Evolutionary conservation across 2,113 vertebrate species (phyloP).

Genomic region (Condylura cristata): DNA sequence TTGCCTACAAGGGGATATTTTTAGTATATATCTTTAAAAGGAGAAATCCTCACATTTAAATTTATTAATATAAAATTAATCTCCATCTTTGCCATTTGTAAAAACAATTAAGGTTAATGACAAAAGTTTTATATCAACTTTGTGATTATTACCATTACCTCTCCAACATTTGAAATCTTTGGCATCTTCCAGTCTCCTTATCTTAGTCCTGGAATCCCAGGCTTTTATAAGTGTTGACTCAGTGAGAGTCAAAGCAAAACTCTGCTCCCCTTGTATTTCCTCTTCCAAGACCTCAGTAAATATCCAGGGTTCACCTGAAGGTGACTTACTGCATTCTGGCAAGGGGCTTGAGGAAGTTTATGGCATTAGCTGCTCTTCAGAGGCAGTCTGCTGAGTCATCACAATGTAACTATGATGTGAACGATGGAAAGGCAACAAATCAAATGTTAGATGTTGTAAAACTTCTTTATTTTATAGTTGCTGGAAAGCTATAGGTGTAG

Average conservation of each 20-base stretch:
- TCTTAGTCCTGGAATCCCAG: constrained; percentile 2
- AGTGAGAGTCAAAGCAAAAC: background rate
- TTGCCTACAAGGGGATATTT: background rate
- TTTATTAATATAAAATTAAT: background rate
- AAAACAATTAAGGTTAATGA: background rate
- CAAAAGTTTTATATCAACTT: background rate
- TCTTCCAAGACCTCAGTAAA: background rate
- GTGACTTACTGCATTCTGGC: background rate
- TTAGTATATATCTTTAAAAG: background rate
- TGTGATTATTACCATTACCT: background rate
- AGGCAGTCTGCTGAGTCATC: background rate
- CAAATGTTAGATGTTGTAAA: background rate
- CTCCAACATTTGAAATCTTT: background rate
- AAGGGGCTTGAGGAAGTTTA: background rate
- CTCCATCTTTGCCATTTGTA: background rate
- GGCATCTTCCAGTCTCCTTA: background rate
- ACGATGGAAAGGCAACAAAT: background rate
- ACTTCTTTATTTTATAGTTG: background rate
- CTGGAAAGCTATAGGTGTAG: background rate
- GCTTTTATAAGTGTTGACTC: background rate
- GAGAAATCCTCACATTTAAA: constrained; percentile 23
- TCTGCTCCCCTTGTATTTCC: background rate
- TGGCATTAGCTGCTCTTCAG: background rate
- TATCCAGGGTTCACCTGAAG: background rate
- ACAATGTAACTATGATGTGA: background rate